phyloP scores from a whole-genome alignment of 2,113 vertebrate genomes.

The Struthidea cinerea region DNA sequence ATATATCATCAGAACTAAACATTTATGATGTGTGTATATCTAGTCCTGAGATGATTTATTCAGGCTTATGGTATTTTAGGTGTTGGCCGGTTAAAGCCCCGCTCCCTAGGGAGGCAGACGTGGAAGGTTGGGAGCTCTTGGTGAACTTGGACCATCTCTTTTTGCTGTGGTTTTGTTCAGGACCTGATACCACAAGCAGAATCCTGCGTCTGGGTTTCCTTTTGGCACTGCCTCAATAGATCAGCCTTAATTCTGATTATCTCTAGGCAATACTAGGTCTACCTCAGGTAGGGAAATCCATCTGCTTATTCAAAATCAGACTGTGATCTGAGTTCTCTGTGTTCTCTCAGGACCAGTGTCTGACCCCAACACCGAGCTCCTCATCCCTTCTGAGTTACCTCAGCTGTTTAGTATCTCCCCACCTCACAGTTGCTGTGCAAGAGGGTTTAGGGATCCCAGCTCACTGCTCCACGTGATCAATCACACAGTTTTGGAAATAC shows the following conservation, averaged over 20 bases:
- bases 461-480: background rate
- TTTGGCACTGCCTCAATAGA: background rate
- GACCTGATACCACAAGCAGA: background rate
- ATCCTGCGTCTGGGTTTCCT: background rate
- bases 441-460: background rate
- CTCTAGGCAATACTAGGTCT: background rate
- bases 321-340: background rate
- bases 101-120: background rate
- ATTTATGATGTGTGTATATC: constrained; percentile 34
- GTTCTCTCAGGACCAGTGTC: background rate
- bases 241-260: background rate
- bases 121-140: background rate
- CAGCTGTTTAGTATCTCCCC: background rate
- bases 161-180: background rate
- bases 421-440: background rate
- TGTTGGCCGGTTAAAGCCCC: background rate
- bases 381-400: background rate
- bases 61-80: background rate
- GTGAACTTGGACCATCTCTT: background rate
- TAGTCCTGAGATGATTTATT: constrained; percentile 28
- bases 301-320: background rate
- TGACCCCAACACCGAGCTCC: background rate
- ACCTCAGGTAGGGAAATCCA: background rate
- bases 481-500: background rate
- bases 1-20: constrained; percentile 41